Base-by-base conservation (phyloP, 1,140 invertebrate species). In the Luehdorfia chinensis region DNA sequence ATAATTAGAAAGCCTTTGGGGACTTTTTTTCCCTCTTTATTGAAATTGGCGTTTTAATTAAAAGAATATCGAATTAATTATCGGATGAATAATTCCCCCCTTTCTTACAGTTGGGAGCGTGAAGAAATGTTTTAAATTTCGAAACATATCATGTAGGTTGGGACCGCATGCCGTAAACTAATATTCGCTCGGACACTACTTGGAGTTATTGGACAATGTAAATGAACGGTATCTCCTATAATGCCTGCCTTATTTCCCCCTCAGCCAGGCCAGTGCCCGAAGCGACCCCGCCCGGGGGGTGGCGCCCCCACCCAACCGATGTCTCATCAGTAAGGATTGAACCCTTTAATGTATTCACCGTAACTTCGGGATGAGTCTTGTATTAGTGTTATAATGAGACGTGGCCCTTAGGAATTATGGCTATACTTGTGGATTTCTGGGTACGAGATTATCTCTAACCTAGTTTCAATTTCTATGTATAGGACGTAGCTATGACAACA, bases 321-420 rank as follows among this genome's bases (percentile, higher is more conserved):
- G 77, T 83, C 80, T 85, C 81, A 85, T 85, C 81, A 83, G 73
- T 80, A 79, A 80, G 81, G 81, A 85, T 85, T 83, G 75, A 81
- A 83, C 81, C 81, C 81, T 85, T 85, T 85, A 85, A 85, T 83
- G 77, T 85, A 85, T 85, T 85, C 81, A 77, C 75, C 69, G 81
- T 76, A 85, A 85, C 78, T 85, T 84, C 67, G 76, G 80, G 78
- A 83, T 80, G 81, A 85, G 78, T 76, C 81, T 85, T 83, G 81
- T 85, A 85, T 85, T 85, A 85, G 78, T 83, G 78, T 81, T 83
- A 85, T 85, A 85, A 85, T 85, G 81, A 85, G 81, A 80, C 77
- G 75, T 66, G 78, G 75, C 78, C 81, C 81, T 79, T 66, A 85
- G 81, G 81, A 85, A 81, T 83, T 85, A 83, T 81, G 76, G 76